Evolutionary conservation across 2,888 invertebrate species (phyloP), one percentile per base, ranked within the genome.

Genomic region (Zaprionus obscuricornis): DNA sequence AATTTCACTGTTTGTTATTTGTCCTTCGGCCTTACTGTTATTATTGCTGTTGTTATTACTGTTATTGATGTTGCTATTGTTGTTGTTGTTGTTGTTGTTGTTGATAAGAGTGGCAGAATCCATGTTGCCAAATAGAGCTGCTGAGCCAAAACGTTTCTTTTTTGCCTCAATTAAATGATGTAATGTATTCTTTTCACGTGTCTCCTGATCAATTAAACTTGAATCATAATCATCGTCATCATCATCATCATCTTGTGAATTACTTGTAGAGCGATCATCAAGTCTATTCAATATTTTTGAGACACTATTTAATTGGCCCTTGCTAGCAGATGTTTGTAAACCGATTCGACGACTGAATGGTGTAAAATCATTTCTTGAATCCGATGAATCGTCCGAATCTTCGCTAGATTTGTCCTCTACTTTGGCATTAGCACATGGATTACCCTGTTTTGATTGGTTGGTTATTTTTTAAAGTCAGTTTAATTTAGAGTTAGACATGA

Each of bases 381-480:
- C 89, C 1, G 87, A 87, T 11, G 89, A 89, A 29, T 87, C 85
- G 60, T 89, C 89, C 16, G 89, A 88, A 24, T 83, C 74, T 65
- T 89, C 90, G 40, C 85, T 88, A 2, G 89, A 87, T 18, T 86
- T 88, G 34, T 88, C 68, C n/a, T 76, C 74, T 18, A 50, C 27
- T 52, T 71, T 76, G 5, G 22, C 7, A 34, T 66, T 75, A 3
- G 34, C 31, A 57, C 46, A 64, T 16, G 55, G 18, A 14, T 42
- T 73, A 20, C 18, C 78, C 85, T 78, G 60, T 73, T 58, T 33
- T 16, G 27, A 22, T 62, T 51, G 10, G n/a, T n/a, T n/a, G n/a
- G n/a, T n/a, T n/a, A n/a, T n/a, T n/a, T n/a, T 51, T 47, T 8
- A 58, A 43, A 42, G 8, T 51, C 34, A 43, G 22, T 46, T 51